These are phyloP conservation scores for Stenurella melanura DNA, from an alignment of 2,888 invertebrate species.

Conservation along the genomic window DNA sequence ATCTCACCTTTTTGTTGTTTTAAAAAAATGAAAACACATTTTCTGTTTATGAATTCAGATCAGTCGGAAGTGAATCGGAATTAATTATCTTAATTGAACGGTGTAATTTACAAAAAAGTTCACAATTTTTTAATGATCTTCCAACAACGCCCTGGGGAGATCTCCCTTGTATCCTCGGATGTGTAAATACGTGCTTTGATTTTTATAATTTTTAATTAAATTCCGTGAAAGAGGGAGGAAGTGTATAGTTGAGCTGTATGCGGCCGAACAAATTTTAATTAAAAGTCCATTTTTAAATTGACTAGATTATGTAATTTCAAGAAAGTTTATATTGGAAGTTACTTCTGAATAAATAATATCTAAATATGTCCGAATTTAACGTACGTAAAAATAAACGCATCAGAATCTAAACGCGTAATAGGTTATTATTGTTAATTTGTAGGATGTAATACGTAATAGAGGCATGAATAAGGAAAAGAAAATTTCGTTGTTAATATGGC, in stretches of 20 bases:
- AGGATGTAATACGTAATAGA: too few relatives aligned
- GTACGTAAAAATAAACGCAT: too few relatives aligned
- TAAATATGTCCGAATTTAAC: too few relatives aligned
- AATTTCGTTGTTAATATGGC: too few relatives aligned
- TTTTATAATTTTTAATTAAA: constrained; percentile 32
- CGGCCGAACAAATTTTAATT: constrained; percentile 21
- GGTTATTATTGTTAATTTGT: too few relatives aligned
- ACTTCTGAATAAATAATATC: not conserved
- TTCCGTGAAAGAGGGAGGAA: constrained; percentile 6
- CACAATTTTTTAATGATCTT: constrained; percentile 12
- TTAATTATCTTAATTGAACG: not conserved
- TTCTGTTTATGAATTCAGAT: not conserved
- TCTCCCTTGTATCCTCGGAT: constrained; percentile 12
- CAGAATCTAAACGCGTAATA: too few relatives aligned
- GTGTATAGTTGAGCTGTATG: constrained; percentile 9
- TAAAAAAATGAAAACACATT: too few relatives aligned
- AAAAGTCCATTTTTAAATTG: constrained; percentile 13
- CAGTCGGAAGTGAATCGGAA: not conserved
- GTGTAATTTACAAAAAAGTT: not conserved
- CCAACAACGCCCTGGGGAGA: constrained; percentile 14
- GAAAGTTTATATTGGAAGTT: not conserved
- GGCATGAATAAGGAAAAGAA: too few relatives aligned
- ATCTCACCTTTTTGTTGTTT: too few relatives aligned
- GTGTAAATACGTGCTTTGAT: constrained; percentile 28
- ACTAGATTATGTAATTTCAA: not conserved